Conservation (phyloP, 2,888 invertebrate species). For the Drosophila mettleri region DNA sequence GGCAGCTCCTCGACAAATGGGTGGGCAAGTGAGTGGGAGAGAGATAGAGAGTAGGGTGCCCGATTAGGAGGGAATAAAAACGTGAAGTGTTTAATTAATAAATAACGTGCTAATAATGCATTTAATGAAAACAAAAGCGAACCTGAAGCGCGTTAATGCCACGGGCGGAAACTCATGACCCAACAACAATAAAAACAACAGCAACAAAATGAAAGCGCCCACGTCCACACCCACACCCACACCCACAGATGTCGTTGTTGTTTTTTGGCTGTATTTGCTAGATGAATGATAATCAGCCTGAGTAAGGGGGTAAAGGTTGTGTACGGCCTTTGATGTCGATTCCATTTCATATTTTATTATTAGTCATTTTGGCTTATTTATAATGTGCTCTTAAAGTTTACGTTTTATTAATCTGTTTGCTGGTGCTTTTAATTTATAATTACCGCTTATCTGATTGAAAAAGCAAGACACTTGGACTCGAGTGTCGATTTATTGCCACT, state of each 20-base stretch:
- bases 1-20: slow-evolving; percentile 2
- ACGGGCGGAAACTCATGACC: slow-evolving; percentile 28
- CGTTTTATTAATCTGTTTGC: slow-evolving; percentile 77
- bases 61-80: slow-evolving; percentile 69
- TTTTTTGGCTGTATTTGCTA: slow-evolving; percentile 6
- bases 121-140: slow-evolving; percentile 55
- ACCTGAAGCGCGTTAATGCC: slow-evolving; percentile 28
- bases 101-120: slow-evolving; percentile 79
- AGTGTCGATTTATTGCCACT: slow-evolving; percentile 75
- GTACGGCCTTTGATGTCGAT: slow-evolving; percentile 66
- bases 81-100: slow-evolving; percentile 76
- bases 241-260: slow-evolving; percentile 44
- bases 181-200: slow-evolving; percentile 9
- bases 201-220: slow-evolving; percentile 10
- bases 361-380: slow-evolving; percentile 78
- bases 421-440: slow-evolving; percentile 77
- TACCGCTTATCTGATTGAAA: slow-evolving; percentile 77
- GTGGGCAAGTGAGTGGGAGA: background rate
- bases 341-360: slow-evolving; percentile 74
- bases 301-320: background rate
- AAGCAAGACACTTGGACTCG: slow-evolving; percentile 70
- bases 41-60: slow-evolving; percentile 19
- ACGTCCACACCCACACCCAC: slow-evolving; percentile 24
- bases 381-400: slow-evolving; percentile 73
- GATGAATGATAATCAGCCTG: slow-evolving; percentile 32